phyloP scores from a whole-genome alignment of 2,888 invertebrate species.

The Leptodirus hochenwartii region DNA sequence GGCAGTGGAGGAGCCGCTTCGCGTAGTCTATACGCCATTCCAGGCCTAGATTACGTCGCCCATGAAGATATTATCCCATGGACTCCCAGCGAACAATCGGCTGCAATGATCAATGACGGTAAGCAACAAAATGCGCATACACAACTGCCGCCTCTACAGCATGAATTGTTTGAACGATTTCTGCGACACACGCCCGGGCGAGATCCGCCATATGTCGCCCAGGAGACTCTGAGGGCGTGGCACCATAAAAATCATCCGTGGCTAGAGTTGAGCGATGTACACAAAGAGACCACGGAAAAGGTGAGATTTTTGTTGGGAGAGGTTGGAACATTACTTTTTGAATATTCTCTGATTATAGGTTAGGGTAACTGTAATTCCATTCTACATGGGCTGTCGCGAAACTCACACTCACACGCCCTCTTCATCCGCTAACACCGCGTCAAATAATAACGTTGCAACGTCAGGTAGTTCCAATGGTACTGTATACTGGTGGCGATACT shows the following conservation, averaged over 20 bases:
- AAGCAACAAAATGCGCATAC: too few relatives aligned
- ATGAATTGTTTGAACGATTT: constrained; percentile 95
- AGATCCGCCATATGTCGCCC: constrained; percentile 75
- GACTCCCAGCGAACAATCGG: constrained; percentile 60
- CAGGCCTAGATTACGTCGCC: constrained; percentile 93
- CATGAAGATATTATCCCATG: constrained; percentile 97
- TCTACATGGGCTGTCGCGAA: constrained; percentile 91
- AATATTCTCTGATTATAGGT: too few relatives aligned
- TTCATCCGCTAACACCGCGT: too few relatives aligned
- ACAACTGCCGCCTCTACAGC: constrained; percentile 83
- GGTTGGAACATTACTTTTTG: too few relatives aligned
- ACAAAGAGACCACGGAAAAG: constrained; percentile 92
- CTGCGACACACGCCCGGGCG: constrained; percentile 57
- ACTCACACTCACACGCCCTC: constrained; percentile 82
- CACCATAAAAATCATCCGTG: constrained; percentile 96
- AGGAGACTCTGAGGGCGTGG: constrained; percentile 86
- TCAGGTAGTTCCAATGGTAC: too few relatives aligned
- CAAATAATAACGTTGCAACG: too few relatives aligned
- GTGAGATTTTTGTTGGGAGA: too few relatives aligned
- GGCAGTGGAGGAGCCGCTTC: too few relatives aligned
- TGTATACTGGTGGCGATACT: constrained; percentile 98
- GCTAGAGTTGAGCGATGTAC: constrained; percentile 91
- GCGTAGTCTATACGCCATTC: constrained; percentile 87
- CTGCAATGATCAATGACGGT: too few relatives aligned
- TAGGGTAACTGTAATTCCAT: constrained; percentile 94